Evolutionary conservation across 2,888 invertebrate species (phyloP), one percentile per base, ranked within the genome.

Genomic region (Caradrina kadenii): DNA sequence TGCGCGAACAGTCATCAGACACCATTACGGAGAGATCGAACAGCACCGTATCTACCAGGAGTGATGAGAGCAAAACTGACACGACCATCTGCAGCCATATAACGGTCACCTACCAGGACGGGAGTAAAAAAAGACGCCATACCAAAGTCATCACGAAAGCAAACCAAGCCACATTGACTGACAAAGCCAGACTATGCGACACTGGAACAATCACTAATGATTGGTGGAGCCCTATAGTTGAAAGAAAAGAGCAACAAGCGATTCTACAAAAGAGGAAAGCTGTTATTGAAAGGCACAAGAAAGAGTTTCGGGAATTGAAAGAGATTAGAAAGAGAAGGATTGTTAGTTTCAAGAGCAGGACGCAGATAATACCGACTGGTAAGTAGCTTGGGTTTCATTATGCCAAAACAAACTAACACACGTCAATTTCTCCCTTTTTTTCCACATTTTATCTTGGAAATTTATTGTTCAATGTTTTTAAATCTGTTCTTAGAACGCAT

Each of bases 201-300:
- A 89, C 87, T 0, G 91, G 91, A 49, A 93, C 92, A 0, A 53
- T 82, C 0, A 93, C 92, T 0, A 76, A 85, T 17, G 93, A 93
- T 67, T 94, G 93, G 93, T 94, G 93, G 92, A 93, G 91, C 76
- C 93, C 93, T 0, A 79, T 92, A 2, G 22, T 89, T 0, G 93
- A 94, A 45, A 91, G 81, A 71, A 92, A 42, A 62, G 48, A 10
- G 2, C 45, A 88, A 4, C 39, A 63, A 5, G 21, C 21, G n/a
- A 66, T 66, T 7, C 10, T 42, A 4, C 55, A 76, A 53, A 73
- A 79, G 69, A 78, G 69, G 49, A 66, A 52, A 52, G 69, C 58
- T 54, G n/a, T 63, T 8, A 13, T 80, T 5, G 69, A 78, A 52
- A 79, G 75, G 55, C 80, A 82, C 45, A 71, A 69, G 71, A 65